Evolutionary conservation across 2,113 vertebrate species (phyloP).

Genomic region (Lota lota): DNA sequence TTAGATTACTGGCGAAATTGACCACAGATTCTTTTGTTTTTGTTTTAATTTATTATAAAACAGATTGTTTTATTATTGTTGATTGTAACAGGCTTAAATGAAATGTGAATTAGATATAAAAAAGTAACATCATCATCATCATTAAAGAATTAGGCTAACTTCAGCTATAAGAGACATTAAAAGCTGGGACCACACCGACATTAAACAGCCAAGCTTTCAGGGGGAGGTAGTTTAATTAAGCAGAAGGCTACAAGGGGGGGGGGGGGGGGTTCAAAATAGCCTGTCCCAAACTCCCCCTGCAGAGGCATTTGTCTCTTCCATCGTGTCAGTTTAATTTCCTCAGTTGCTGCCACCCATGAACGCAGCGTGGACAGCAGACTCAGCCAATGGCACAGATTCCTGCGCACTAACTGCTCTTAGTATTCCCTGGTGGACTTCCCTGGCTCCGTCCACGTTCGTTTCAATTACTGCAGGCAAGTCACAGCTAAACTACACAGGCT

Average conservation of each 20-base stretch:
- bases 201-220: too few species aligned
- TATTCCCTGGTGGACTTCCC: constrained; percentile 47
- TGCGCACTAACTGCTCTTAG: constrained; percentile 47
- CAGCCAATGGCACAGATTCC: constrained; percentile 42
- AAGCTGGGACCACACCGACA: too few species aligned
- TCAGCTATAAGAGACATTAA: too few species aligned
- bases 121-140: too few species aligned
- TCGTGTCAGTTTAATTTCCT: constrained; percentile 36
- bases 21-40: too few species aligned
- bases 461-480: constrained; percentile 55
- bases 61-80: too few species aligned
- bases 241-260: neutral
- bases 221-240: too few species aligned
- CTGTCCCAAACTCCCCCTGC: constrained; percentile 11
- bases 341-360: constrained; percentile 21
- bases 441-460: constrained; percentile 54
- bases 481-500: constrained; percentile 30
- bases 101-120: too few species aligned
- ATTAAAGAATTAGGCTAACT: too few species aligned
- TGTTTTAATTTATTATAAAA: too few species aligned
- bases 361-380: constrained; percentile 40
- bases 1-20: too few species aligned
- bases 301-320: constrained; percentile 17
- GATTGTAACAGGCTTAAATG: too few species aligned
- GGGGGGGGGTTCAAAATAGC: constrained; percentile 36